phyloP scores from a whole-genome alignment of 2,113 vertebrate genomes.

The Varanus komodoensis region DNA sequence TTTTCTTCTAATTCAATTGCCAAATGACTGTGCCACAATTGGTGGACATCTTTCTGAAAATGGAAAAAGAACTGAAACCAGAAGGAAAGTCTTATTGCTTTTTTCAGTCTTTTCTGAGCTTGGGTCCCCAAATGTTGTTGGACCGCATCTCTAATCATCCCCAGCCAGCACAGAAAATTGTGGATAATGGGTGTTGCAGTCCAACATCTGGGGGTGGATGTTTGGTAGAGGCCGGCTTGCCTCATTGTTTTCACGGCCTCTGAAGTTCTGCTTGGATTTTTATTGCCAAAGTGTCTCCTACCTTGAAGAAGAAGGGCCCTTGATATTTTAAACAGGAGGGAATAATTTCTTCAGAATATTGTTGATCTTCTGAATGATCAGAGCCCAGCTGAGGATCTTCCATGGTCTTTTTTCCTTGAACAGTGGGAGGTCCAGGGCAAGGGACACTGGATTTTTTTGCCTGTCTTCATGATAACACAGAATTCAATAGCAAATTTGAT shows the following conservation, averaged over 20 bases:
- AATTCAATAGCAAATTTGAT: neutral
- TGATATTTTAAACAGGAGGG: neutral
- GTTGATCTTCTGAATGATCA: neutral
- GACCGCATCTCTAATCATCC: neutral
- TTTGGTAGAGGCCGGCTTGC: neutral
- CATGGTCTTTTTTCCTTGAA: neutral
- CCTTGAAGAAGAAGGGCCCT: neutral
- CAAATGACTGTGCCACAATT: neutral
- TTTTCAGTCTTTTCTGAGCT: neutral
- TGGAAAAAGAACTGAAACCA: rapidly evolving
- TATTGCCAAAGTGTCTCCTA: neutral
- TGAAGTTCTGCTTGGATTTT: neutral
- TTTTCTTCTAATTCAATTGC: neutral
- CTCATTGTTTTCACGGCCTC: neutral
- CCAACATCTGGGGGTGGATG: neutral
- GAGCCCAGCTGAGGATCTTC: neutral
- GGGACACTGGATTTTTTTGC: too few relatives aligned
- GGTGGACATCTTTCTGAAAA: neutral
- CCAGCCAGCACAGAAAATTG: neutral
- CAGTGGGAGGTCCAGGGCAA: neutral
- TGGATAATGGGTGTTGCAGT: neutral
- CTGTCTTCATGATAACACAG: neutral
- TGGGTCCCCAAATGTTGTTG: neutral
- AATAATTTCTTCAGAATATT: neutral
- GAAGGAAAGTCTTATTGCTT: neutral